Conservation (phyloP, 2,888 invertebrate genomes). For the Priocnemis perturbator region DNA sequence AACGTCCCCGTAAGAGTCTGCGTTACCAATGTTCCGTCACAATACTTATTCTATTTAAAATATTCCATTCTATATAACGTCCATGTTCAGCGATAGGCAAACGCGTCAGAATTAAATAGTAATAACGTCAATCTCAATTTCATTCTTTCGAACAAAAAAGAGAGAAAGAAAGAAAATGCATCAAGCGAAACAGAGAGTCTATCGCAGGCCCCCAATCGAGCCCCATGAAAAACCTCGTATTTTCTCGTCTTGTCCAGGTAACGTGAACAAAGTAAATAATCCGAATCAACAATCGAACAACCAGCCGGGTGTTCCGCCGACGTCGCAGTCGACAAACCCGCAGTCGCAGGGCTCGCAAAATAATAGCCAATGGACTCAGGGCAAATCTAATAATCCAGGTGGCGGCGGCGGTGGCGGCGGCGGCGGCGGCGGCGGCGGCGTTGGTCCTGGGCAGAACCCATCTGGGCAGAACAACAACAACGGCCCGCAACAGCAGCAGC, state of each 20-base stretch:
- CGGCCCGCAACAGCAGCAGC: constrained; percentile 58
- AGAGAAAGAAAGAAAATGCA: too few species aligned
- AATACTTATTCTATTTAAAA: too few species aligned
- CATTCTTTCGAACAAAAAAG: not conserved
- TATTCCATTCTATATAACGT: too few species aligned
- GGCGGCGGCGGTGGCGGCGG: constrained; percentile 38
- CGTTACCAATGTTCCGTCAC: too few species aligned
- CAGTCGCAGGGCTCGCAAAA: constrained; percentile 65
- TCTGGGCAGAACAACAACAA: constrained; percentile 70
- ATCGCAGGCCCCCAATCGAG: too few species aligned
- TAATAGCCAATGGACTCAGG: constrained; percentile 69
- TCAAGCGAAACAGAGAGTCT: too few species aligned
- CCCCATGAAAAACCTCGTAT: too few species aligned
- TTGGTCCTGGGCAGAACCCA: constrained; percentile 60
- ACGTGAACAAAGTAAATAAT: constrained; percentile 75
- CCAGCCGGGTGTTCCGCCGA: constrained; percentile 76
- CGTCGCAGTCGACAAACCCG: constrained; percentile 74
- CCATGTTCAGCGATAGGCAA: too few species aligned
- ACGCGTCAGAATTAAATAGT: too few species aligned
- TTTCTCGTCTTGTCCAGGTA: constrained; percentile 48
- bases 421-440: constrained; percentile 48
- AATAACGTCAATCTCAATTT: not conserved
- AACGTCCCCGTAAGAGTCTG: too few species aligned
- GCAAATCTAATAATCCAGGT: constrained; percentile 68
- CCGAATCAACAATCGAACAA: constrained; percentile 74